These are phyloP conservation scores for Cuniculus paca DNA, from an alignment of 2,797 vertebrate genomes.

Conservation along the genomic window DNA sequence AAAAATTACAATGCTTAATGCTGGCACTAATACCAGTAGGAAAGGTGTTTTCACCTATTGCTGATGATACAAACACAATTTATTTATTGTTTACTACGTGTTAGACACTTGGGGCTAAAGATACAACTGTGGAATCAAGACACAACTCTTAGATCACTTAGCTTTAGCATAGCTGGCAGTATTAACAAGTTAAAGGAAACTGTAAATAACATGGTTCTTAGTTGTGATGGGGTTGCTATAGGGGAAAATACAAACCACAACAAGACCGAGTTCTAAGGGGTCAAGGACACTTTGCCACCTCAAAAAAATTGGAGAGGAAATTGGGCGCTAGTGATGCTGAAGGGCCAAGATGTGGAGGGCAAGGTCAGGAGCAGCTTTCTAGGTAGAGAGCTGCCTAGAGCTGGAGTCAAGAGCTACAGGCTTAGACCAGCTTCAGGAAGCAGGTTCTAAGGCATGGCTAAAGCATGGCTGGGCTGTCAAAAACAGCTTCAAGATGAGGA, in stretches of 20 bases:
- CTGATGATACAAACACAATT: accelerated
- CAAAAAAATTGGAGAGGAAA: neutral
- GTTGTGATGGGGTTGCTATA: neutral
- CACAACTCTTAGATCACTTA: neutral
- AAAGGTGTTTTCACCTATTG: neutral
- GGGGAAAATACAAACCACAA: neutral
- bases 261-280: neutral
- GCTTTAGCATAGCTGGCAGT: neutral
- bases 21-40: neutral
- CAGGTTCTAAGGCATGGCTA: accelerated
- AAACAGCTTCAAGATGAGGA: neutral
- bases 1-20: neutral
- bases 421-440: neutral
- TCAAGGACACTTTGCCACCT: neutral
- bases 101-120: neutral
- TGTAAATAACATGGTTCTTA: neutral
- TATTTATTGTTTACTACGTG: neutral
- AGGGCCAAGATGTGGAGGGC: neutral
- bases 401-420: accelerated
- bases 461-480: accelerated
- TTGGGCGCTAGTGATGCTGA: accelerated
- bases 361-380: neutral
- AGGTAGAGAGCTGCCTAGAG: neutral
- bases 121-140: neutral
- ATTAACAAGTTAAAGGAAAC: neutral